Evolutionary conservation across 2,113 vertebrate genomes (phyloP).

Genomic region (Hydropotes inermis): DNA sequence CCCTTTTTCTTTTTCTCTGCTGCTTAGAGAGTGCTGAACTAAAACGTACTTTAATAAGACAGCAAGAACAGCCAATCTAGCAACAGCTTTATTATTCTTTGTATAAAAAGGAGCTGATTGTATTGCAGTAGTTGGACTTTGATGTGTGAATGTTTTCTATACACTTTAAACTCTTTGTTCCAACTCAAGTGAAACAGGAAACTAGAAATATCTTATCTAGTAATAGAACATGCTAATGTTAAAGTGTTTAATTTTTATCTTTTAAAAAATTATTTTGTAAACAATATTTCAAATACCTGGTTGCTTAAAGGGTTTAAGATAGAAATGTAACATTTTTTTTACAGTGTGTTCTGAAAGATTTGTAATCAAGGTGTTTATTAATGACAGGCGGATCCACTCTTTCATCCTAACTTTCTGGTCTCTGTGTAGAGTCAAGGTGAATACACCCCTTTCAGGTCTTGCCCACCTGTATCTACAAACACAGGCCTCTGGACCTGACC

Average conservation of each 20-base stretch:
- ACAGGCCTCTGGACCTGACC: not conserved
- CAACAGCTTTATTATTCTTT: slow-evolving; percentile 5
- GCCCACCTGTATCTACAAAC: accelerated
- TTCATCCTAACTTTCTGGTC: not conserved
- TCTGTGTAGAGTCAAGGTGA: not conserved
- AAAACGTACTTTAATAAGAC: not conserved
- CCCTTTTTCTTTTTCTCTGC: slow-evolving; percentile 20
- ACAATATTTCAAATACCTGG: not conserved
- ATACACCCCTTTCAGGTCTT: accelerated
- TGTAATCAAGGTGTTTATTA: not conserved
- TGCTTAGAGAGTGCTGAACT: not conserved
- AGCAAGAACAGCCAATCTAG: not conserved
- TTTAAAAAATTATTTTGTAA: not conserved
- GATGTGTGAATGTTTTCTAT: slow-evolving; percentile 18
- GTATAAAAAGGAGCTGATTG: not conserved
- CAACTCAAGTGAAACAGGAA: not conserved
- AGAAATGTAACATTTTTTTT: not conserved
- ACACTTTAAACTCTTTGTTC: slow-evolving; percentile 19
- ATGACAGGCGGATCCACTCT: not conserved
- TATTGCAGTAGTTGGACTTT: not conserved
- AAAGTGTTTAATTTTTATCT: not conserved
- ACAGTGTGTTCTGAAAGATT: not conserved
- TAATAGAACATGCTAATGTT: not conserved
- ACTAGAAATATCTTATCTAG: not conserved
- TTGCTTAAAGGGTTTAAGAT: not conserved